Evolutionary conservation across 2,797 vertebrate genomes (phyloP).

Genomic region (Vireo griseus): DNA sequence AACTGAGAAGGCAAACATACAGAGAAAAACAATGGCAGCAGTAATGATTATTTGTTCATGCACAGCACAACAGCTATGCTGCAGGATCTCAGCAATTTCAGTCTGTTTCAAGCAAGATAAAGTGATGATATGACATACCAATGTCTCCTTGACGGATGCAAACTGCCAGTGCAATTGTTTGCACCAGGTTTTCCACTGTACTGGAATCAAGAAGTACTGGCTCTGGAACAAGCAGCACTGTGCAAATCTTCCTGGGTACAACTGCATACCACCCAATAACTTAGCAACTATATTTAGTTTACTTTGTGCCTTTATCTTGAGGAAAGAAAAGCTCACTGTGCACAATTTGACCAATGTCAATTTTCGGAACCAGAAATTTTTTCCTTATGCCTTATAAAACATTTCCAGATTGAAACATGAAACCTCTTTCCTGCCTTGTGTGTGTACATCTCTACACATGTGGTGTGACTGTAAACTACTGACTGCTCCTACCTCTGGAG

Average conservation of each 20-base stretch:
- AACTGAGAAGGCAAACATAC: constrained; percentile 72
- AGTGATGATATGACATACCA: background rate
- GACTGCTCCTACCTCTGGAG: background rate
- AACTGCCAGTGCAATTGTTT: background rate
- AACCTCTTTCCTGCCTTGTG: background rate
- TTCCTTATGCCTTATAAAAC: background rate
- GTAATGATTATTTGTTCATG: background rate
- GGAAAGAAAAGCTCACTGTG: background rate
- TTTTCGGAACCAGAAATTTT: background rate
- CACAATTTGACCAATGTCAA: background rate
- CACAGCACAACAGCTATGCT: background rate
- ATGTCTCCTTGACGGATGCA: background rate
- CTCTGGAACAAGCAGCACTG: background rate
- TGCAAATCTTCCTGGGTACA: background rate
- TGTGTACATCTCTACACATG: background rate
- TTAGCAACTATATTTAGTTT: background rate
- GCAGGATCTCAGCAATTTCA: background rate
- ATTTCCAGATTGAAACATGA: background rate
- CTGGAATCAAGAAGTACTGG: background rate
- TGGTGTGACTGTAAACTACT: background rate
- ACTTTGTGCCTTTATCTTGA: background rate
- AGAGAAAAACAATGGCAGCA: background rate
- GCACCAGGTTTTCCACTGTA: background rate
- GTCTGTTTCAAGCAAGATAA: background rate
- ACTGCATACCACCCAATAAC: background rate